Evolutionary conservation across 1,140 invertebrate species (phyloP).

Genomic region (Glossosoma conforme): DNA sequence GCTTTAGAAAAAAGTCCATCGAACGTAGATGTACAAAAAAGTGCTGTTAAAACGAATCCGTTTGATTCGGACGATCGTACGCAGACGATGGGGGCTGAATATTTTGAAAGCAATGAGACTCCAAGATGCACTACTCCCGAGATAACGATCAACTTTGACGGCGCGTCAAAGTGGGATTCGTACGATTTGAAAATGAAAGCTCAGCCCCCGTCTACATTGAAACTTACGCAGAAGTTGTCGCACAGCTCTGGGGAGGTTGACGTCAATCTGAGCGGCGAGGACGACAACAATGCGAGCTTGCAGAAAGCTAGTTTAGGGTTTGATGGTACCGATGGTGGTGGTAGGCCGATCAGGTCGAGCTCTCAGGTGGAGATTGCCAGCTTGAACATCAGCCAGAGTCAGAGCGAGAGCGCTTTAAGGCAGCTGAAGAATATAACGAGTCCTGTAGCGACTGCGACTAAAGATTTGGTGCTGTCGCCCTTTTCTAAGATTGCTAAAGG

Average conservation of each 20-base stretch:
- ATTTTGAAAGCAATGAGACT: conserved; percentile 30
- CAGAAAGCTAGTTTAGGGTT: conserved; percentile 6
- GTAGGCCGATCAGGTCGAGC: conserved; percentile 52
- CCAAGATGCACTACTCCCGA: conserved; percentile 57
- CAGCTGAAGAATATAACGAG: conserved; percentile 61
- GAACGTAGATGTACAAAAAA: too few relatives aligned
- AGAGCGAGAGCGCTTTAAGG: conserved; percentile 72
- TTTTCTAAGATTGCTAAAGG: conserved; percentile 79
- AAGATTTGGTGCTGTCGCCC: conserved; percentile 67
- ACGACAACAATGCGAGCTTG: too few relatives aligned
- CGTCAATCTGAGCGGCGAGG: conserved; percentile 28
- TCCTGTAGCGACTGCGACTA: conserved; percentile 60
- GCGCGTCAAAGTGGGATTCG: conserved; percentile 25
- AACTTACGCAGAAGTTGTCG: conserved; percentile 57
- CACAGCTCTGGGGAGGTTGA: conserved; percentile 66
- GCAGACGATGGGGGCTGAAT: conserved; percentile 14
- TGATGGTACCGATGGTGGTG: conserved; percentile 8
- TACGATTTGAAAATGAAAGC: conserved; percentile 35
- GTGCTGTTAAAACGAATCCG: conserved; percentile 50
- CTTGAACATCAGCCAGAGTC: conserved; percentile 67
- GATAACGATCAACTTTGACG: conserved; percentile 51
- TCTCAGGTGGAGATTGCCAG: conserved; percentile 60
- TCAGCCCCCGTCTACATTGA: conserved; percentile 48
- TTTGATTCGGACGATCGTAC: conserved; percentile 39
- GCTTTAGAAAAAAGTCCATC: not conserved